Evolutionary conservation across 1,140 invertebrate genomes (phyloP).

Genomic region (Drosophila willistoni): DNA sequence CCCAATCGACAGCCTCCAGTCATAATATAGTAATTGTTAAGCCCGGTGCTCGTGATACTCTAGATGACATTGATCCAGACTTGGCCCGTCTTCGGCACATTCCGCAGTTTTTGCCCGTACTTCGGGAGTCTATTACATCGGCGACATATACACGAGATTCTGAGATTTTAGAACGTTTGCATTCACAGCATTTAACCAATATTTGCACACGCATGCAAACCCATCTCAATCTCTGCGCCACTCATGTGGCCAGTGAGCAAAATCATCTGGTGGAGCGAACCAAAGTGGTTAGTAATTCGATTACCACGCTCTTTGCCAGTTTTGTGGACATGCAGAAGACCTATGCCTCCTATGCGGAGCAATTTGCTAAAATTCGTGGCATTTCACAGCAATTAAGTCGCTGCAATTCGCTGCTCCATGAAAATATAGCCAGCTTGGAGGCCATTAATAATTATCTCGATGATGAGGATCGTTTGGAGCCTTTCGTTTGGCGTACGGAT

Average conservation of each 20-base stretch:
- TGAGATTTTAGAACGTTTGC: conserved; percentile 93
- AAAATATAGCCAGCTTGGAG: conserved; percentile 93
- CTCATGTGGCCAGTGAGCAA: conserved; percentile 89
- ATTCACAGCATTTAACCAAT: conserved; percentile 83
- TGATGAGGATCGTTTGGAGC: conserved; percentile 92
- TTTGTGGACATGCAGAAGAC: conserved; percentile 92
- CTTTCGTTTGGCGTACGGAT: conserved; percentile 93
- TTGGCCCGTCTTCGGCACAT: conserved; percentile 91
- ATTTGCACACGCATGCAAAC: conserved; percentile 83
- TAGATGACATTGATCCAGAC: conserved; percentile 91
- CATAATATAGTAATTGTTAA: conserved; percentile 94
- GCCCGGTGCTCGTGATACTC: conserved; percentile 86
- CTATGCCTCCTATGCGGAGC: conserved; percentile 92
- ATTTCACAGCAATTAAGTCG: conserved; percentile 90
- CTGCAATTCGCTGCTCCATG: conserved; percentile 92
- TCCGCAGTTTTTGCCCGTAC: conserved; percentile 96
- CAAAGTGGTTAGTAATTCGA: conserved; percentile 89
- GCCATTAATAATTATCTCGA: conserved; percentile 93
- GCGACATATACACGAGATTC: conserved; percentile 91
- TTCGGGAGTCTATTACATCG: conserved; percentile 93
- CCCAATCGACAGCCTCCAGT: conserved; percentile 72
- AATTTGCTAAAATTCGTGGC: conserved; percentile 91
- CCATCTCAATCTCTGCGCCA: conserved; percentile 89
- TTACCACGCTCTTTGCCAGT: conserved; percentile 87
- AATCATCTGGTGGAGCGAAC: conserved; percentile 88